A percentile compares a stretch with the other conserved stretches of the same genome.
These are phyloP conservation scores for Platycheirus rosarum DNA, from an alignment of 2,888 invertebrate genomes.

Conservation along the genomic window DNA sequence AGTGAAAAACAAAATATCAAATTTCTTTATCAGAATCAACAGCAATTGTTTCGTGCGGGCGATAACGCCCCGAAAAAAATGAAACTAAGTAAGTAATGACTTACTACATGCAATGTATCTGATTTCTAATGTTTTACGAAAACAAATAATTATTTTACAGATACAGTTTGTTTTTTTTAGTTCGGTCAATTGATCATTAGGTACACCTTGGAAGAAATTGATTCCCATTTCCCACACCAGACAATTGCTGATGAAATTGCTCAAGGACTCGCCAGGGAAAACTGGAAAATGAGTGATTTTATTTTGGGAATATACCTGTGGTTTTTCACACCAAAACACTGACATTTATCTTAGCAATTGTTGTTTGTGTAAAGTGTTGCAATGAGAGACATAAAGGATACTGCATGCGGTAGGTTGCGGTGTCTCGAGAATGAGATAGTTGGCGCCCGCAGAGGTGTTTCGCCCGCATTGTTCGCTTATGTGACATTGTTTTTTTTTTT, in stretches of 20 bases:
- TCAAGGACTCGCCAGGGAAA: slow-evolving; percentile 51
- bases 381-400: slow-evolving; percentile 51
- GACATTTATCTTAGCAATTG: slow-evolving; percentile 27
- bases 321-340: slow-evolving; percentile 69
- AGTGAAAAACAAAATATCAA: slow-evolving; percentile 48
- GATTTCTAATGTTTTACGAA: slow-evolving; percentile 29
- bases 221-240: slow-evolving; percentile 67
- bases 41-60: slow-evolving; percentile 20
- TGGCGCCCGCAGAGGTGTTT: slow-evolving; percentile 72
- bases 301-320: slow-evolving; percentile 58
- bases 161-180: slow-evolving; percentile 20
- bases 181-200: slow-evolving; percentile 52
- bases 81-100: slow-evolving; percentile 57
- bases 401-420: slow-evolving; percentile 65
- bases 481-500: slow-evolving; percentile 45
- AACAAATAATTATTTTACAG: slow-evolving; percentile 38
- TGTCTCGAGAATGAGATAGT: slow-evolving; percentile 43
- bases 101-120: slow-evolving; percentile 31
- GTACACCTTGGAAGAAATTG: slow-evolving; percentile 31
- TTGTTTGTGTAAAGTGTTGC: background rate
- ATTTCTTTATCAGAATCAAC: slow-evolving; percentile 56
- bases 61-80: slow-evolving; percentile 48
- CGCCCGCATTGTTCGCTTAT: slow-evolving; percentile 58
- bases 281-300: slow-evolving; percentile 2
- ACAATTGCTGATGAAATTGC: slow-evolving; percentile 16